A percentile compares a stretch with the other conserved stretches of the same genome.
phyloP scores from a whole-genome alignment of 92 coral and sea anemone genomes.

The Pocillopora grandis region DNA sequence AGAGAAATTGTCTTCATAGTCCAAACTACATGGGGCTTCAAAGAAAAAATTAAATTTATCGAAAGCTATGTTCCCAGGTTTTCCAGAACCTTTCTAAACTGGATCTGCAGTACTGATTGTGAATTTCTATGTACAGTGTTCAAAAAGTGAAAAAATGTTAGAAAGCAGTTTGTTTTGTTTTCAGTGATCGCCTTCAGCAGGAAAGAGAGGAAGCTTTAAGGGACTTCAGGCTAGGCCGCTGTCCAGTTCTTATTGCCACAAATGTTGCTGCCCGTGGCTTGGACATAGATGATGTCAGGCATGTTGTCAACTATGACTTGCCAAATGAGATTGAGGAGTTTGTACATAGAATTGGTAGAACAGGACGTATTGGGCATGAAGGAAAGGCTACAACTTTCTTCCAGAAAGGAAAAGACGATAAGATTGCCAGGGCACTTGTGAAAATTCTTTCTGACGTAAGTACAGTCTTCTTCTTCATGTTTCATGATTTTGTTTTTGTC shows the following conservation, averaged over 20 bases:
- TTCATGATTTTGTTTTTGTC: not conserved
- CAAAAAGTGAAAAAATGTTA: not conserved
- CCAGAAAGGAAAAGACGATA: conserved; percentile 80
- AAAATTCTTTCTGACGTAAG: conserved; percentile 95
- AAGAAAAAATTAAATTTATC: too few species aligned
- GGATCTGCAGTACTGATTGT: too few species aligned
- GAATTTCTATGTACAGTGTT: not conserved
- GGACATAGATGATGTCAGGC: conserved; percentile 88
- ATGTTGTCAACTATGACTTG: conserved; percentile 89
- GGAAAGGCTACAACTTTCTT: conserved; percentile 90
- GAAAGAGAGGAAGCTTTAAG: conserved; percentile 88
- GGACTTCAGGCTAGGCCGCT: conserved; percentile 85
- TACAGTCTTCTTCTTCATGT: not conserved
- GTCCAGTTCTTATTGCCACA: conserved; percentile 90
- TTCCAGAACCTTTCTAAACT: too few species aligned
- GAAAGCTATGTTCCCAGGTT: too few species aligned
- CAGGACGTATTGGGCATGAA: conserved; percentile 91
- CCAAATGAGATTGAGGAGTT: conserved; percentile 88
- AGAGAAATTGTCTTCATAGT: too few species aligned
- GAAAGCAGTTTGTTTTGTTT: not conserved
- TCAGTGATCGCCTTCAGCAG: conserved; percentile 82
- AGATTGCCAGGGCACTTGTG: conserved; percentile 86
- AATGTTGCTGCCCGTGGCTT: conserved; percentile 96
- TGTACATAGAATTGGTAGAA: conserved; percentile 92
- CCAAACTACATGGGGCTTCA: too few species aligned